These are phyloP conservation scores for Erythrolamprus reginae DNA, from an alignment of 2,113 vertebrate genomes.

Conservation along the genomic window DNA sequence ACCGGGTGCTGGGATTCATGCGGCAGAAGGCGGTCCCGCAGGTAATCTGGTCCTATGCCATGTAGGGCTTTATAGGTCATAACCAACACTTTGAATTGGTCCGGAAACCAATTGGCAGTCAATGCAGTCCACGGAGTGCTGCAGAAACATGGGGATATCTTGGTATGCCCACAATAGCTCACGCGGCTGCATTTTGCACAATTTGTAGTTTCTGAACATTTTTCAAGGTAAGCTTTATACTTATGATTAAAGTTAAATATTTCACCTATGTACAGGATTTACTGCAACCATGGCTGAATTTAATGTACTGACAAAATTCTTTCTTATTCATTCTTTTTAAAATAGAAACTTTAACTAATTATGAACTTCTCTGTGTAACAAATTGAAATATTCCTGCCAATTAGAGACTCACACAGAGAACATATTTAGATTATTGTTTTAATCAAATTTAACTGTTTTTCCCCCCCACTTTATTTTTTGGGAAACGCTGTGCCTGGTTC, in stretches of 20 bases:
- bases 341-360: neutral
- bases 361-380: neutral
- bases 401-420: neutral
- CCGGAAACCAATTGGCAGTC: too few relatives aligned
- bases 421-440: neutral
- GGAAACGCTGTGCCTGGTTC: neutral
- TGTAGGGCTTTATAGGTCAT: too few relatives aligned
- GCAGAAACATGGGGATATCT: too few relatives aligned
- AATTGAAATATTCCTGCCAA: neutral
- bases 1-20: too few relatives aligned
- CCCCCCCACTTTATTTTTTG: neutral
- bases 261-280: neutral
- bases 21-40: too few relatives aligned
- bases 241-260: neutral
- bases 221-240: too few relatives aligned
- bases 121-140: too few relatives aligned
- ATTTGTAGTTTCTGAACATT: too few relatives aligned
- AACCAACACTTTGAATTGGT: too few relatives aligned
- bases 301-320: neutral
- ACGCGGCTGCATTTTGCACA: too few relatives aligned
- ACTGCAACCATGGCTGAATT: neutral
- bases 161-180: too few relatives aligned
- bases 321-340: neutral
- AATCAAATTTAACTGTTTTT: neutral
- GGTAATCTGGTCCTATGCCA: too few relatives aligned